These are phyloP conservation scores for Clarias batrachus DNA, from an alignment of 2,113 vertebrate species.

Conservation along the genomic window DNA sequence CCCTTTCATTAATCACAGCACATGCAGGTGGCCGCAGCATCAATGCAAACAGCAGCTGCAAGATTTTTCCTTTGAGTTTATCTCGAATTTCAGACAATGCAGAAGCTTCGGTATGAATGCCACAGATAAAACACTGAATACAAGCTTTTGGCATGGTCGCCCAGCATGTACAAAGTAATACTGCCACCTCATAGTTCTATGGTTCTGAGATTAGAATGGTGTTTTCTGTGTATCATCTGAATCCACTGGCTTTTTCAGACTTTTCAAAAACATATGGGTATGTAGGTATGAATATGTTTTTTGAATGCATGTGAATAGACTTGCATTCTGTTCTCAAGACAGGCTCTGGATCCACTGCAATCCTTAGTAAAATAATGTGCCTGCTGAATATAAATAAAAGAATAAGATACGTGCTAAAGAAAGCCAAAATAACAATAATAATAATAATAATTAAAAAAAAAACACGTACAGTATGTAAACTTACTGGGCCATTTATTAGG, in stretches of 20 bases:
- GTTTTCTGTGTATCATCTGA: neutral
- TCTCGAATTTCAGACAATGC: conserved; percentile 34
- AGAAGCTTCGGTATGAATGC: neutral
- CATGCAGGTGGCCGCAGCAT: conserved; percentile 53
- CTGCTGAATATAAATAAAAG: neutral
- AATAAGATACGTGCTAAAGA: neutral
- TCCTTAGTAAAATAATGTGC: neutral
- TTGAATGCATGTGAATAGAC: neutral
- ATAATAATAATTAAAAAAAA: no score
- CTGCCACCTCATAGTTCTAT: neutral
- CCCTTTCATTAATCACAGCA: conserved; percentile 51
- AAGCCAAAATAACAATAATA: neutral
- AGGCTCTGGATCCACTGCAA: neutral
- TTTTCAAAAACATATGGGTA: neutral
- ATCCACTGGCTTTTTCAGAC: neutral
- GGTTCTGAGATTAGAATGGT: neutral
- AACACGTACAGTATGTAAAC: no score
- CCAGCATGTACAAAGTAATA: neutral
- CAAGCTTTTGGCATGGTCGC: neutral
- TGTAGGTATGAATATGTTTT: neutral
- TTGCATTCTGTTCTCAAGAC: neutral
- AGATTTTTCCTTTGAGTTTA: conserved; percentile 49
- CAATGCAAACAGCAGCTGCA: conserved; percentile 62
- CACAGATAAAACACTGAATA: neutral
- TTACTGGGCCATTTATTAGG: no score